Conservation (phyloP, 2,888 invertebrate species). For the Eristalinus sepulchralis region DNA sequence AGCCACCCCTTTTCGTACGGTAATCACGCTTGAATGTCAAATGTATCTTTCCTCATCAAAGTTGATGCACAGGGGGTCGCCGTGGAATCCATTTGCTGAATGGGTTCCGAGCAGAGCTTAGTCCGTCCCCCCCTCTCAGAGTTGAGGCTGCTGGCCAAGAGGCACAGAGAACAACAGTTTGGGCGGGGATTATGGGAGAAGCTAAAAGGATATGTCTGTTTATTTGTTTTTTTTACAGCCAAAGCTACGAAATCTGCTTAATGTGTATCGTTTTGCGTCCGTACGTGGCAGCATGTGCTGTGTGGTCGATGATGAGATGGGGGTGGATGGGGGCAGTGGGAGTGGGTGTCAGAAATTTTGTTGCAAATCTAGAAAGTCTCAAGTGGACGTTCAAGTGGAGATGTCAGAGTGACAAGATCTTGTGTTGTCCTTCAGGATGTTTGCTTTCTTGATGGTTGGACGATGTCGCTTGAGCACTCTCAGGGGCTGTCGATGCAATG, state of each 20-base stretch:
- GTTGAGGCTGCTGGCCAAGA: conserved; percentile 18
- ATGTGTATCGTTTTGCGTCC: conserved; percentile 33
- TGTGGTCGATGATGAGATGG: background rate
- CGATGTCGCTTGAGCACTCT: background rate
- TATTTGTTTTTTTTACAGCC: background rate
- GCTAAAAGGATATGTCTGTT: conserved; percentile 56
- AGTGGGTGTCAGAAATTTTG: background rate
- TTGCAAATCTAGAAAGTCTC: background rate
- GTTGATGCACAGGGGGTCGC: conserved; percentile 39
- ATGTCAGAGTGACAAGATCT: background rate
- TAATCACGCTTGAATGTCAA: conserved; percentile 58
- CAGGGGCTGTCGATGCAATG: too few relatives aligned
- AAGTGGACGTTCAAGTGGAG: background rate
- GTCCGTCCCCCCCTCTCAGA: conserved; percentile 5
- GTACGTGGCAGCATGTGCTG: conserved; percentile 5
- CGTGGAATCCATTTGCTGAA: conserved; percentile 57
- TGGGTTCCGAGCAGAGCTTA: conserved; percentile 46
- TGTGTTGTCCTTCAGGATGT: background rate
- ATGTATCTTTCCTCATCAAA: conserved; percentile 62
- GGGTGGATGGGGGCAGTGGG: background rate
- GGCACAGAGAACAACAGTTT: conserved; percentile 7
- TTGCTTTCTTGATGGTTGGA: background rate
- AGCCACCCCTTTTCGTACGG: background rate
- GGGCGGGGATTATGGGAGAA: conserved; percentile 27
- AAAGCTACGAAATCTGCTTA: conserved; percentile 15